Conservation (phyloP, 2,113 vertebrate genomes). For the Campylomormyrus numenius region DNA sequence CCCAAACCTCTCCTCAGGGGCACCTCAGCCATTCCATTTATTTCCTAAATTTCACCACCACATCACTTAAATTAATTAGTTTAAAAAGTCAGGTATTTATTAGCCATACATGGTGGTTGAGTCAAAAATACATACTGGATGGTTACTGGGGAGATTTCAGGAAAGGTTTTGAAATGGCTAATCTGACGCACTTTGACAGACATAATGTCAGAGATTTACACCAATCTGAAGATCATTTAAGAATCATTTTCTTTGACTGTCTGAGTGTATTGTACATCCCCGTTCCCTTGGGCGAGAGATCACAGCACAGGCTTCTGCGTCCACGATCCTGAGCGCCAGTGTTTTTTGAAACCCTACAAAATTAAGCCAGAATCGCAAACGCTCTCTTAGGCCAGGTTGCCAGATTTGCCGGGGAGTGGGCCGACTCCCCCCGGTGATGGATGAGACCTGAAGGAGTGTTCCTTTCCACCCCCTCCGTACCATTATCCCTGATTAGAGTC, state of each 20-base stretch:
- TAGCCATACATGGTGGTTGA: conserved; percentile 19
- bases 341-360: conserved; percentile 18
- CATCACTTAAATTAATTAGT: background rate
- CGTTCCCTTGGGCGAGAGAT: background rate
- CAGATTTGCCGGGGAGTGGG: background rate
- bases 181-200: background rate
- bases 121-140: background rate
- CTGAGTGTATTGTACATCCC: background rate
- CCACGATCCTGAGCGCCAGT: conserved; percentile 8
- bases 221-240: background rate
- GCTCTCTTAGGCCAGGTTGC: conserved; percentile 33
- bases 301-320: background rate
- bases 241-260: background rate
- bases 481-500: conserved; percentile 46
- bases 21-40: background rate
- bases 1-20: background rate
- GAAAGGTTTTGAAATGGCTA: background rate
- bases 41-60: background rate
- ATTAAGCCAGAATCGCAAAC: conserved; percentile 33
- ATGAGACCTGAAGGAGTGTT: conserved; percentile 35
- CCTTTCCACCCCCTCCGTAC: conserved; percentile 27
- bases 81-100: conserved; percentile 27
- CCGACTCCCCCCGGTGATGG: conserved; percentile 28
- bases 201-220: background rate
- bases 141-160: background rate